Evolutionary conservation across 2,888 invertebrate genomes (phyloP).

Genomic region (Chrysina gloriosa): DNA sequence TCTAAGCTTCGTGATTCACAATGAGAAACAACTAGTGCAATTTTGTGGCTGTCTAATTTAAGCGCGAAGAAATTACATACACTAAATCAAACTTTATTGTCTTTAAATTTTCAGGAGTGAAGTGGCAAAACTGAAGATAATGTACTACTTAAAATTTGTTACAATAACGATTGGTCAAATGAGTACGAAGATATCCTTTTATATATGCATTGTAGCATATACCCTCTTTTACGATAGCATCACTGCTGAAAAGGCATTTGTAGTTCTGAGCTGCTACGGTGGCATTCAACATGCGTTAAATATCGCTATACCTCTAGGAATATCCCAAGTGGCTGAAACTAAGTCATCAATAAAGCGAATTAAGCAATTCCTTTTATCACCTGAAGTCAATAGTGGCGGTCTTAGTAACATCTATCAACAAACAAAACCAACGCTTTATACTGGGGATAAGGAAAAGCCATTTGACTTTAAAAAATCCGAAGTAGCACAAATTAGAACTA

Average conservation of each 20-base stretch:
- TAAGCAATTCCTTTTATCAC: constrained; percentile 32
- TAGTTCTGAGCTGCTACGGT: constrained; percentile 90
- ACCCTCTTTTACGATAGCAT: constrained; percentile 74
- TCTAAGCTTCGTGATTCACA: no score
- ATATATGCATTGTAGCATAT: constrained; percentile 53
- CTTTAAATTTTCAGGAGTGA: constrained; percentile 69
- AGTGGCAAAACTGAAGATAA: constrained; percentile 68
- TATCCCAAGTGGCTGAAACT: constrained; percentile 83
- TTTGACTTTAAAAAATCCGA: background rate
- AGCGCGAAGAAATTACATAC: no score
- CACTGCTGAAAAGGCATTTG: constrained; percentile 86
- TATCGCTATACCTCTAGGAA: constrained; percentile 87
- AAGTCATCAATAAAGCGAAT: constrained; percentile 79
- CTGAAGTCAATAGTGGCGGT: constrained; percentile 22
- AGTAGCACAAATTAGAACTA: background rate
- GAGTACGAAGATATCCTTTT: constrained; percentile 58
- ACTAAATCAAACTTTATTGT: background rate
- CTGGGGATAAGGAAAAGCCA: constrained; percentile 26
- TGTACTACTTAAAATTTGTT: constrained; percentile 55
- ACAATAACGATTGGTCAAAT: constrained; percentile 55
- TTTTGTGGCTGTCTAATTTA: no score
- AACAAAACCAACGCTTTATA: constrained; percentile 19
- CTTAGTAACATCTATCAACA: constrained; percentile 8
- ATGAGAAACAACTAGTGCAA: no score
- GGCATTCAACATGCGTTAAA: constrained; percentile 87